These are phyloP conservation scores for Crotophaga sulcirostris DNA, from an alignment of 2,113 vertebrate genomes.

Conservation along the genomic window DNA sequence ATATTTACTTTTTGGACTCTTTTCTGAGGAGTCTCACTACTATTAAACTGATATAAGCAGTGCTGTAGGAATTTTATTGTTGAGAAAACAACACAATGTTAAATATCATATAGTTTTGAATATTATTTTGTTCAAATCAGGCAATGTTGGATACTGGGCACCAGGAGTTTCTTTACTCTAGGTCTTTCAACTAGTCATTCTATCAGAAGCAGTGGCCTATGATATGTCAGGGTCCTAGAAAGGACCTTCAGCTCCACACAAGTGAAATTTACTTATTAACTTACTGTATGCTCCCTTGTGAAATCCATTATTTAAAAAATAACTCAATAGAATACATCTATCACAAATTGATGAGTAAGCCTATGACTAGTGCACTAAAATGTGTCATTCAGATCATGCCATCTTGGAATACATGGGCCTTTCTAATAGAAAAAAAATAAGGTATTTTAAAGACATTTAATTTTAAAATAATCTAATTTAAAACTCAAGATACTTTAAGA, in stretches of 20 bases:
- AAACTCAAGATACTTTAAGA: neutral
- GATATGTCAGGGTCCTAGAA: neutral
- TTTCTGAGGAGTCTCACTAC: neutral
- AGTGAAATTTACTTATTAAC: neutral
- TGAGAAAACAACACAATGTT: neutral
- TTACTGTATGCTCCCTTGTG: neutral
- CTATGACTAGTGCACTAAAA: neutral
- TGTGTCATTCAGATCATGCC: neutral
- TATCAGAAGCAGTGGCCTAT: neutral
- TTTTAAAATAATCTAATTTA: neutral
- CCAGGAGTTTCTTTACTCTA: neutral
- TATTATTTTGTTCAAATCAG: neutral
- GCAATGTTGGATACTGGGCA: neutral
- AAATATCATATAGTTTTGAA: neutral
- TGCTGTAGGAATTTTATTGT: neutral
- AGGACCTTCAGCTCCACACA: neutral
- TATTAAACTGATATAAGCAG: neutral
- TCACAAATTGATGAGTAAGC: neutral
- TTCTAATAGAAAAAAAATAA: neutral
- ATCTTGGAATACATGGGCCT: neutral
- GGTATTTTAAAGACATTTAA: neutral
- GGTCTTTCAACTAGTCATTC: neutral
- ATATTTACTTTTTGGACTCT: neutral
- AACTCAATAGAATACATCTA: neutral
- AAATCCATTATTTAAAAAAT: neutral